Percentiles rank a stretch among this genome's conserved stretches.
phyloP scores from a whole-genome alignment of 2,888 invertebrate species.

The Nineta flava region DNA sequence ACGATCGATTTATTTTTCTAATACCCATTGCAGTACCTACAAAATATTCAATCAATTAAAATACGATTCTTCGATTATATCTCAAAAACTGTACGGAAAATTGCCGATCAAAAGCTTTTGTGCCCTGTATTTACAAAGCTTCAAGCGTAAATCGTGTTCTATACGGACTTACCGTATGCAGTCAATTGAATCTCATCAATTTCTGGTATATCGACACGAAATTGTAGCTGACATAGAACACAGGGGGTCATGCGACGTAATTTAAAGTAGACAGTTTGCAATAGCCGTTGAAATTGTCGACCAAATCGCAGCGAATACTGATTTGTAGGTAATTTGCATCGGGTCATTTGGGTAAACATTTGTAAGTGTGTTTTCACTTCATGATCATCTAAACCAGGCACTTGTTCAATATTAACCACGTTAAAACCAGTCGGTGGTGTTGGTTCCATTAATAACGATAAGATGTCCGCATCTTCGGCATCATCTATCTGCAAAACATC shows the following conservation, averaged over 20 bases:
- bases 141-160: too few relatives aligned
- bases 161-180: slow-evolving; percentile 33
- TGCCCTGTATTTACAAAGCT: too few relatives aligned
- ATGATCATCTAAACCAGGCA: slow-evolving; percentile 53
- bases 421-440: slow-evolving; percentile 61
- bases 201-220: slow-evolving; percentile 76
- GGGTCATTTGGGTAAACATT: slow-evolving; percentile 75
- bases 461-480: slow-evolving; percentile 63
- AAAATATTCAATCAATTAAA: slow-evolving; percentile 7
- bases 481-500: slow-evolving; percentile 48
- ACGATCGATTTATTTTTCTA: slow-evolving; percentile 37
- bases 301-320: slow-evolving; percentile 29
- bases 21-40: slow-evolving; percentile 65
- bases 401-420: slow-evolving; percentile 59
- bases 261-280: slow-evolving; percentile 75
- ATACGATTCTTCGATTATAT: too few relatives aligned
- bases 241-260: slow-evolving; percentile 76
- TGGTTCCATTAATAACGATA: slow-evolving; percentile 56
- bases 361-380: slow-evolving; percentile 55
- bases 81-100: too few relatives aligned
- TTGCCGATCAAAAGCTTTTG: too few relatives aligned
- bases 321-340: slow-evolving; percentile 39
- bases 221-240: slow-evolving; percentile 64
- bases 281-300: slow-evolving; percentile 37
- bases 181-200: slow-evolving; percentile 50